These are phyloP conservation scores for Disparrhopalites patrizii DNA, from an alignment of 2,888 invertebrate species.

Conservation along the genomic window DNA sequence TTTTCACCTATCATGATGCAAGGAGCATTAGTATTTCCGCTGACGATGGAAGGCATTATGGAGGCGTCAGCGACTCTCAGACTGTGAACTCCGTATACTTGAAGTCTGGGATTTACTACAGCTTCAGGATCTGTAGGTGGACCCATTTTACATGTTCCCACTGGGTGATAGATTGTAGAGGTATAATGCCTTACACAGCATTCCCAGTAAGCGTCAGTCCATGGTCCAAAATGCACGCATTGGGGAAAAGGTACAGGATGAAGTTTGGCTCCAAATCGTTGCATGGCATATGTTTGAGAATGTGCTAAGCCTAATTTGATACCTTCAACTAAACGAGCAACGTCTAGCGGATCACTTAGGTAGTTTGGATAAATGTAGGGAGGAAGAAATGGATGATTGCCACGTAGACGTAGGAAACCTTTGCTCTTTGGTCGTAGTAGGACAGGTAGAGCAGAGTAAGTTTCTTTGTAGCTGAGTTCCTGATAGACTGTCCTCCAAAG, in stretches of 20 bases:
- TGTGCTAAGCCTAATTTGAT: conserved; percentile 77
- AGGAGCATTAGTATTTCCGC: conserved; percentile 82
- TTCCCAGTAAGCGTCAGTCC: conserved; percentile 76
- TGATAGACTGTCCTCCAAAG: conserved; percentile 72
- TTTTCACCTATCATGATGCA: conserved; percentile 74
- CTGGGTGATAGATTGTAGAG: conserved; percentile 79
- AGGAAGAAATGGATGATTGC: conserved; percentile 78
- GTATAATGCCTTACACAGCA: conserved; percentile 81
- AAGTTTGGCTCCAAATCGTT: conserved; percentile 66
- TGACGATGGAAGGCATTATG: conserved; percentile 79
- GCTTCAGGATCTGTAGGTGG: conserved; percentile 77
- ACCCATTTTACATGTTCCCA: conserved; percentile 86
- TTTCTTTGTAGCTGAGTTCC: conserved; percentile 70
- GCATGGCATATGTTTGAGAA: conserved; percentile 74
- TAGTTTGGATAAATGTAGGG: conserved; percentile 92
- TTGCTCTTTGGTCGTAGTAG: conserved; percentile 76
- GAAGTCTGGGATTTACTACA: conserved; percentile 72
- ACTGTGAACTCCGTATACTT: conserved; percentile 72
- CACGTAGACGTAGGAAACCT: conserved; percentile 75
- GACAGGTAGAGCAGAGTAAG: conserved; percentile 81
- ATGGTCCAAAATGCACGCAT: conserved; percentile 64
- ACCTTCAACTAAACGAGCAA: conserved; percentile 75
- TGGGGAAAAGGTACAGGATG: conserved; percentile 71
- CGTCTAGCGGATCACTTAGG: conserved; percentile 71
- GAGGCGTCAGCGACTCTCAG: conserved; percentile 78